Evolutionary conservation across 2,888 invertebrate species (phyloP), one percentile per base, ranked within the genome.

Genomic region (Cantharis rustica): DNA sequence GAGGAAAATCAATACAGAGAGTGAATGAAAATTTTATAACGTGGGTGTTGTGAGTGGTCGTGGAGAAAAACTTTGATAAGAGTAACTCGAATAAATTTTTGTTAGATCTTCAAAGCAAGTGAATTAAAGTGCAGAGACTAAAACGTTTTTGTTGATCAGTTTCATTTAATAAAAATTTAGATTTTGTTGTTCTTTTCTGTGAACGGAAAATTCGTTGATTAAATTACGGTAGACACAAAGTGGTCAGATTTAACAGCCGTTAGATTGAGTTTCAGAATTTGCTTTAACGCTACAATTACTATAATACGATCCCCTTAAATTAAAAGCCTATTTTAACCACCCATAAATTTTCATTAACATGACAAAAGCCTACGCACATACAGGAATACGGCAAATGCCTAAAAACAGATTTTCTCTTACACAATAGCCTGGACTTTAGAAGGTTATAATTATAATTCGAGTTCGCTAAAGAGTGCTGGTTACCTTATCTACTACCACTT

Each of bases 281-380:
- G 64, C 62, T 71, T 77, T 68, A 71, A 71, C 77, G 73, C 73
- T 64, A 77, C 69, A 74, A 77, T 77, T 74, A 77, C 77, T 74
- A 74, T 77, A 74, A 73, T 74, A 69, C 73, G 70, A 74, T 68
- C 76, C 73, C 31, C 69, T 17, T 68, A 73, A 76, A 76, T 73
- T 77, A 77, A 77, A 77, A 74, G 77, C 73, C 74, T 69, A 71
- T 77, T 77, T 77, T 74, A 77, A 71, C 77, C 71, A 62, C 68
- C 77, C 26, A 77, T 77, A 77, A 77, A 77, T 77, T 77, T 77
- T 77, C 73, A 77, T 77, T 74, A 77, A 63, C 77, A 71, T 75
- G 75, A 75, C 75, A 75, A 75, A 71, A 69, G 68, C 68, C 63
- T 66, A 71, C 68, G 75, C 61, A 75, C 71, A 71, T 63, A 61